Conservation (phyloP, 2,113 vertebrate genomes). For the Agapornis roseicollis region DNA sequence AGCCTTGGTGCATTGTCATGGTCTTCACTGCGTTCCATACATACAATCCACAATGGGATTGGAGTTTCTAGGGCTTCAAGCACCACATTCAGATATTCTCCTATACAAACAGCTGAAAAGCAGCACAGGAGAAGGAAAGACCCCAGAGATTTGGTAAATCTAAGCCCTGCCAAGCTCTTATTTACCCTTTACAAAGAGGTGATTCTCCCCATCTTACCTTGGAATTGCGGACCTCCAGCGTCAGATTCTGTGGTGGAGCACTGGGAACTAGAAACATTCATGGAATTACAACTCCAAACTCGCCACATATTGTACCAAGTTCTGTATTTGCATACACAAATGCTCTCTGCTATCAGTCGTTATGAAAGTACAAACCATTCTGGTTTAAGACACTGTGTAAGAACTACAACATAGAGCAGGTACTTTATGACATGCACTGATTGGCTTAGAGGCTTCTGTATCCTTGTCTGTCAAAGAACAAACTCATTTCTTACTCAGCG, state of each 20-base stretch:
- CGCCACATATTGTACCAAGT: background rate
- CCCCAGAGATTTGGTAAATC: background rate
- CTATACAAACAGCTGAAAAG: background rate
- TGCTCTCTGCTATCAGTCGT: background rate
- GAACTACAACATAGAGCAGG: background rate
- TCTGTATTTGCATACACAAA: background rate
- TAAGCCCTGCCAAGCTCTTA: background rate
- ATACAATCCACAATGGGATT: background rate
- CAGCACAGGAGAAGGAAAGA: background rate
- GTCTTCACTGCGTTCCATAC: fast-evolving
- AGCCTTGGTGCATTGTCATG: background rate
- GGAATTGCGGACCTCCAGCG: slow-evolving; percentile 94
- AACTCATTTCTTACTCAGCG: background rate
- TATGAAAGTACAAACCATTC: background rate
- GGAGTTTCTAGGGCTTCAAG: background rate
- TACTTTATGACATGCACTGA: background rate
- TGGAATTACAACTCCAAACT: background rate
- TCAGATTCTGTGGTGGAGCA: slow-evolving; percentile 91
- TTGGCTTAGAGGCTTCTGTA: background rate
- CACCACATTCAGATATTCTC: background rate
- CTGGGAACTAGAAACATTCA: slow-evolving; percentile 85
- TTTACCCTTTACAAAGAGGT: background rate
- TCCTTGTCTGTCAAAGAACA: background rate
- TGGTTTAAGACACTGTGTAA: background rate
- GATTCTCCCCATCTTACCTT: slow-evolving; percentile 81